Percentiles rank a stretch among this genome's conserved stretches.
phyloP scores from a whole-genome alignment of 53 echinoderm and acorn worm genomes.

The Holothuria scabra region DNA sequence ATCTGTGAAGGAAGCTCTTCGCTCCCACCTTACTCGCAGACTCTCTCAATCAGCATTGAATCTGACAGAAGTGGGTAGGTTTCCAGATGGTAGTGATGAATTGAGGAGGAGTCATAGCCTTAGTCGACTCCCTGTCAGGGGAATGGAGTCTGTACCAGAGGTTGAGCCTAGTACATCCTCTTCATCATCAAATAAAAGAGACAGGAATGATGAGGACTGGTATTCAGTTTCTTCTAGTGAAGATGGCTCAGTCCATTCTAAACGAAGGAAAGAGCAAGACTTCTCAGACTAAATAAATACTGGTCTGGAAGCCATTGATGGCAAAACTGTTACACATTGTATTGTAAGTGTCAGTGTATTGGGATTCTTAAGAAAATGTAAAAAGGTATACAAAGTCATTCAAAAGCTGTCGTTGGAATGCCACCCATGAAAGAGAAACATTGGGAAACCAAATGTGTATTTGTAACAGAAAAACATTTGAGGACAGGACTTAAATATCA shows the following conservation, averaged over 20 bases:
- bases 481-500: too few relatives aligned
- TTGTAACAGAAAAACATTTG: too few relatives aligned
- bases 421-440: too few relatives aligned
- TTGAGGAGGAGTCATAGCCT: constrained; percentile 83
- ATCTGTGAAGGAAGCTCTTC: constrained; percentile 88
- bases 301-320: too few relatives aligned
- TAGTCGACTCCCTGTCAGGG: constrained; percentile 62
- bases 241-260: constrained; percentile 11
- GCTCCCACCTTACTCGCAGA: constrained; percentile 83
- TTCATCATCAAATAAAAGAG: constrained; percentile 20
- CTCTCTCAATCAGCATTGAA: constrained; percentile 93
- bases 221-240: constrained; percentile 5
- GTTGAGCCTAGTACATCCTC: constrained; percentile 33
- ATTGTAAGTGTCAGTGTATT: too few relatives aligned
- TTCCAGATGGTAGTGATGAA: constrained; percentile 60
- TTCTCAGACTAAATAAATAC: background rate
- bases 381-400: too few relatives aligned
- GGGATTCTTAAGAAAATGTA: too few relatives aligned
- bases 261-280: constrained; percentile 16
- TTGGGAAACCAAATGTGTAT: too few relatives aligned
- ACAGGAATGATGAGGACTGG: constrained; percentile 4
- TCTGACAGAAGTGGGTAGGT: constrained; percentile 79
- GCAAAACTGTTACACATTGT: too few relatives aligned
- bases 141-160: constrained; percentile 47
- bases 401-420: too few relatives aligned